A percentile compares a stretch with the other conserved stretches of the same genome.
Conservation (phyloP, 2,888 invertebrate genomes). For the Agonopterix heracliana region DNA sequence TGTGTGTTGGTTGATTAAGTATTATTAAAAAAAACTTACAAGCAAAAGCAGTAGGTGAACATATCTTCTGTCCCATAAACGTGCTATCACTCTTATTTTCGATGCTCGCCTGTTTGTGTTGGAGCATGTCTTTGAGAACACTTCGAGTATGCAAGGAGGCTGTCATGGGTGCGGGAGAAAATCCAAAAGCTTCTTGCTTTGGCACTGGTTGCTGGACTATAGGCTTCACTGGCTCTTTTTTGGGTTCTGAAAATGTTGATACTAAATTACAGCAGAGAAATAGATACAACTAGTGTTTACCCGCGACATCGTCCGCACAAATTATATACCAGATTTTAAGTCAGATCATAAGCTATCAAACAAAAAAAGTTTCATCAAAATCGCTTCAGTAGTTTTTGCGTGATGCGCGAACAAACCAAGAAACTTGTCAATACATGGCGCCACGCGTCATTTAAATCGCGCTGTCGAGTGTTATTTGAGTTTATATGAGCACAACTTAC, state of each 20-base stretch:
- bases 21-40: constrained; percentile 31
- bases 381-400: too few relatives aligned
- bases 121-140: constrained; percentile 46
- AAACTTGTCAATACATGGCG: too few relatives aligned
- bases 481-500: constrained; percentile 46
- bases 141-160: constrained; percentile 33
- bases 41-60: constrained; percentile 49
- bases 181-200: constrained; percentile 12
- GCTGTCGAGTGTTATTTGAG: too few relatives aligned
- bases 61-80: constrained; percentile 65
- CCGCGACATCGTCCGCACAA: too few relatives aligned
- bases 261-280: too few relatives aligned
- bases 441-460: too few relatives aligned
- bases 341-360: too few relatives aligned
- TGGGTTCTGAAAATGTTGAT: constrained; percentile 25
- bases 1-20: too few relatives aligned
- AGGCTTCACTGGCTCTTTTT: constrained; percentile 25
- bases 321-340: too few relatives aligned
- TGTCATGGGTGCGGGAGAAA: constrained; percentile 14
- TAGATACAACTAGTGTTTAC: too few relatives aligned
- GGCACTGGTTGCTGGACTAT: constrained; percentile 5
- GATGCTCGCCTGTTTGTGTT: constrained; percentile 37
- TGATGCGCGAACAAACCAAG: too few relatives aligned
- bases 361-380: too few relatives aligned
- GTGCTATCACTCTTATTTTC: constrained; percentile 32